phyloP scores from a whole-genome alignment of 2,888 invertebrate species.

The Leptopilina myrica region DNA sequence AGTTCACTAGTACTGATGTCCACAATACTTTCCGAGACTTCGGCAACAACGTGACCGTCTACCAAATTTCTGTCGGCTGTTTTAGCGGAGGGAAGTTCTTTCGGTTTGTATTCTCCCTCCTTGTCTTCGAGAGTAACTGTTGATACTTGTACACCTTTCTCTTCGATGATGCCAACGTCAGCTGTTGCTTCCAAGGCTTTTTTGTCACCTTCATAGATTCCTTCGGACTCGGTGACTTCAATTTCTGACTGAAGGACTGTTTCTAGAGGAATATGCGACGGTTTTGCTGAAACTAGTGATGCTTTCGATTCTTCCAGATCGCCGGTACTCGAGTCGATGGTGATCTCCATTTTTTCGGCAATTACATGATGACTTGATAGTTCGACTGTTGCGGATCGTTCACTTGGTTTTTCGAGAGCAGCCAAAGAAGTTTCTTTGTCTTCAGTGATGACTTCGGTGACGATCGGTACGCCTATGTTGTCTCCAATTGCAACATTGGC shows the following conservation, averaged over 20 bases:
- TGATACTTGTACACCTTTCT: slow-evolving; percentile 69
- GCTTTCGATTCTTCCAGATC: slow-evolving; percentile 63
- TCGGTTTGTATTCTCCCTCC: slow-evolving; percentile 76
- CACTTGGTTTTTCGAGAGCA: slow-evolving; percentile 72
- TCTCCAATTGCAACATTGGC: slow-evolving; percentile 69
- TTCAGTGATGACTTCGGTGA: slow-evolving; percentile 79
- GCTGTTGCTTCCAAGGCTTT: slow-evolving; percentile 66
- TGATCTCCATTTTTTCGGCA: slow-evolving; percentile 78
- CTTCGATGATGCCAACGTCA: slow-evolving; percentile 67
- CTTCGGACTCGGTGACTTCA: slow-evolving; percentile 80
- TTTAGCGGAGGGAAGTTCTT: slow-evolving; percentile 71
- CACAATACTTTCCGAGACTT: slow-evolving; percentile 72
- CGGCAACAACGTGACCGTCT: slow-evolving; percentile 67
- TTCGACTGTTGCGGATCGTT: slow-evolving; percentile 76
- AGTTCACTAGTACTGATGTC: slow-evolving; percentile 70
- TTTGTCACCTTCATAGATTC: slow-evolving; percentile 72
- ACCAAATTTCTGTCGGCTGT: slow-evolving; percentile 63
- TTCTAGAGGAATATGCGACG: slow-evolving; percentile 79
- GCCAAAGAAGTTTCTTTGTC: slow-evolving; percentile 78
- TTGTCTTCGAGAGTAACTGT: slow-evolving; percentile 76
- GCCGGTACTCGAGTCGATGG: slow-evolving; percentile 76
- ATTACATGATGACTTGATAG: slow-evolving; percentile 78
- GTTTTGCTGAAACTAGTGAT: slow-evolving; percentile 76
- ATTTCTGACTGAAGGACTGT: slow-evolving; percentile 79
- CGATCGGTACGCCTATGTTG: slow-evolving; percentile 77